Conservation (phyloP, 1,140 invertebrate genomes). For the Drosophila ercepeae region DNA sequence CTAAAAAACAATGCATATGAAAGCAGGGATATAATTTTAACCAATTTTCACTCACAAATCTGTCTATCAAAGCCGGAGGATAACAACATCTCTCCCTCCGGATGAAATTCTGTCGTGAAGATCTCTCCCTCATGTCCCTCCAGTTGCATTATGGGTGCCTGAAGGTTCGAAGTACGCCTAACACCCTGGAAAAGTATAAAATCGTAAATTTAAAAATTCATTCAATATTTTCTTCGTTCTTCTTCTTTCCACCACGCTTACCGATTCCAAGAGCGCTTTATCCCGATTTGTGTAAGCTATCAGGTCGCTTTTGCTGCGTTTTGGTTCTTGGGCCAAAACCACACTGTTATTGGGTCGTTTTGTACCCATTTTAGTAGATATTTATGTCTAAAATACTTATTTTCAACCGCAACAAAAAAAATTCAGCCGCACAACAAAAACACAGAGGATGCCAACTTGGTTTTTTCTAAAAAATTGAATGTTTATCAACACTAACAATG, state of each 20-base stretch:
- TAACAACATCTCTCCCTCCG: conserved; percentile 96
- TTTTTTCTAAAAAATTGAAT: not conserved
- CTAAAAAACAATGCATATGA: conserved; percentile 85
- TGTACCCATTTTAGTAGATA: conserved; percentile 50
- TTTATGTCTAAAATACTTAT: conserved; percentile 12
- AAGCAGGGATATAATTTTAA: not conserved
- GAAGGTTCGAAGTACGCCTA: conserved; percentile 93
- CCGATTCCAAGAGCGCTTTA: conserved; percentile 79
- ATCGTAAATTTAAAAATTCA: not conserved
- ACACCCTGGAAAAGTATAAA: conserved; percentile 83
- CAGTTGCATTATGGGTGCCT: conserved; percentile 97
- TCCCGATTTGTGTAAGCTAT: conserved; percentile 79
- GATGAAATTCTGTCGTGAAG: conserved; percentile 96
- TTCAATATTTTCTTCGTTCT: not conserved
- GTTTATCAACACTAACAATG: not conserved
- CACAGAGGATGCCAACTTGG: conserved; percentile 31
- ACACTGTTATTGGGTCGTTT: conserved; percentile 84
- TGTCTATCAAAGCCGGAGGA: conserved; percentile 98
- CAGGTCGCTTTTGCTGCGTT: conserved; percentile 87
- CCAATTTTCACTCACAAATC: conserved; percentile 91
- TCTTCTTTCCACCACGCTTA: conserved; percentile 51
- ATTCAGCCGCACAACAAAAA: conserved; percentile 41
- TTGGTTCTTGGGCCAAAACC: conserved; percentile 86
- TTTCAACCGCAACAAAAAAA: conserved; percentile 1
- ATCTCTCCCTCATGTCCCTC: conserved; percentile 99